phyloP scores from a whole-genome alignment of 2,113 vertebrate species.

The Macrotus californicus region DNA sequence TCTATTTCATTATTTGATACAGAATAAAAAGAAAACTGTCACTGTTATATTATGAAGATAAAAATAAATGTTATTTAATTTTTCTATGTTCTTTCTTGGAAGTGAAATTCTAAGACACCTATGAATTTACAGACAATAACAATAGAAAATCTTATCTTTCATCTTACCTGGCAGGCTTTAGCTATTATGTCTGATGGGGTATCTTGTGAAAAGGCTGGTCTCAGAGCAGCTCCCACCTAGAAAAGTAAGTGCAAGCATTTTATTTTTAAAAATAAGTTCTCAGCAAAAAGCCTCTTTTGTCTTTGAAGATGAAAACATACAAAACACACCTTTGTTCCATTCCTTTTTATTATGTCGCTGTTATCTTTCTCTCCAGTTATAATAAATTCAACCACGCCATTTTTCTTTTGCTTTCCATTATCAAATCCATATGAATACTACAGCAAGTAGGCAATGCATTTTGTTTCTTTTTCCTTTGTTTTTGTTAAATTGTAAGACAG shows the following conservation, averaged over 20 bases:
- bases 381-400: neutral
- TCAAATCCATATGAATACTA: neutral
- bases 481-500: slow-evolving; percentile 3
- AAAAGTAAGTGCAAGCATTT: slow-evolving; percentile 41
- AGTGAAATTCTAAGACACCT: slow-evolving; percentile 31
- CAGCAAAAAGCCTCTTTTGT: neutral
- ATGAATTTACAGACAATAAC: neutral
- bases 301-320: slow-evolving; percentile 23
- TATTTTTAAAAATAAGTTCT: slow-evolving; percentile 26
- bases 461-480: neutral
- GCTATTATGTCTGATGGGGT: slow-evolving; percentile 98
- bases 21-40: neutral
- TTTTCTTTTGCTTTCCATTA: slow-evolving; percentile 21
- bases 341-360: neutral
- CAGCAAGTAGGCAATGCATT: neutral
- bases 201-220: slow-evolving; percentile 97
- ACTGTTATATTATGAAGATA: slow-evolving; percentile 21
- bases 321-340: neutral
- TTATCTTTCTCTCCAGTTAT: neutral
- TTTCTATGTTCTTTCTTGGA: slow-evolving; percentile 23
- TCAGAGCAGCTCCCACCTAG: slow-evolving; percentile 96
- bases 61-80: slow-evolving; percentile 37
- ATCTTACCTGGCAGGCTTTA: slow-evolving; percentile 95
- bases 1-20: slow-evolving; percentile 9
- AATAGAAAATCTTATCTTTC: neutral